Percentiles rank a stretch among this genome's conserved stretches.
Conservation (phyloP, 2,113 vertebrate species). For the Argyrosomus japonicus region DNA sequence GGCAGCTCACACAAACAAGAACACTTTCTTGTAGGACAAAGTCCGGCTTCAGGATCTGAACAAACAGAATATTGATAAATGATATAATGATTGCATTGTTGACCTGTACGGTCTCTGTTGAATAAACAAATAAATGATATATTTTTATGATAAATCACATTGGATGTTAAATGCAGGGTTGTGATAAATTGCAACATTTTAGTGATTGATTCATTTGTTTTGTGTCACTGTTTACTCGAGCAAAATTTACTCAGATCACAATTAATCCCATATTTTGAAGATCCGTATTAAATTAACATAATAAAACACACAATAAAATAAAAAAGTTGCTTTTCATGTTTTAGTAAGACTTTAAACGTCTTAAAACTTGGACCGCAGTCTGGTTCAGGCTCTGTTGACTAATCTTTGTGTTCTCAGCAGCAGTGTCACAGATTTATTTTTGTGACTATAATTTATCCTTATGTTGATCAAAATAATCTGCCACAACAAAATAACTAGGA, state of each 20-base stretch:
- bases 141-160: background rate
- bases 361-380: too few species aligned
- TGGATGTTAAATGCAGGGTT: background rate
- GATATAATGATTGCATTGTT: too few species aligned
- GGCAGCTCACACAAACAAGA: conserved; percentile 5
- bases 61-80: conserved; percentile 2
- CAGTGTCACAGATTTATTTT: too few species aligned
- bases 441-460: background rate
- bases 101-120: background rate
- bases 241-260: background rate
- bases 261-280: background rate
- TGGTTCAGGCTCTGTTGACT: background rate
- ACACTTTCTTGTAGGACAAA: background rate
- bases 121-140: background rate
- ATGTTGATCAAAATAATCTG: too few species aligned
- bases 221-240: background rate
- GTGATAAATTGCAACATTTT: background rate
- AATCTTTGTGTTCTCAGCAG: too few species aligned
- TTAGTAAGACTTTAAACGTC: background rate
- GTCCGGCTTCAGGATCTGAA: background rate
- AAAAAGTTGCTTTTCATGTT: background rate
- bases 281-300: background rate
- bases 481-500: background rate
- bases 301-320: too few species aligned
- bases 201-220: background rate